Conservation (phyloP, 2,888 invertebrate species). For the Chymomyza fuscimana region DNA sequence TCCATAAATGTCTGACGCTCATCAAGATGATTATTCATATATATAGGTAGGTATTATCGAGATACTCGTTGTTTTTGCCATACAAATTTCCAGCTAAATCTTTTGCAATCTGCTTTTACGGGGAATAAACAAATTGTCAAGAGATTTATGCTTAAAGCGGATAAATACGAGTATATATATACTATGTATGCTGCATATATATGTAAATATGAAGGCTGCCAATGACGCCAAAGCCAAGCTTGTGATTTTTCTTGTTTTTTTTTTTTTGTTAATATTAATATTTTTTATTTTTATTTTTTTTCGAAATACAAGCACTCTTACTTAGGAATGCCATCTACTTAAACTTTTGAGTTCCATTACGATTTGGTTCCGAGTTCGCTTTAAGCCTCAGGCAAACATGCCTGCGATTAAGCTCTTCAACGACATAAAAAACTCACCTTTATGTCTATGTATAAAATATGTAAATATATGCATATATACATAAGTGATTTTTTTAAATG, state of each 20-base stretch:
- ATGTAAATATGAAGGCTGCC: conserved; percentile 1
- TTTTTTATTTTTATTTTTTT: not conserved
- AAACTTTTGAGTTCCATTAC: not conserved
- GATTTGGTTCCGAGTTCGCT: not conserved
- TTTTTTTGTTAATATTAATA: not conserved
- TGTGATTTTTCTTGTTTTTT: not conserved
- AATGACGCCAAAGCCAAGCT: not conserved
- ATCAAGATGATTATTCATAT: not conserved
- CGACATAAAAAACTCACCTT: too few species aligned
- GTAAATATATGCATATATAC: not conserved
- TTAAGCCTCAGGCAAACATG: not conserved
- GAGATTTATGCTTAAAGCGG: not conserved
- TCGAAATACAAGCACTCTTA: not conserved
- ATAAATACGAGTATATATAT: not conserved
- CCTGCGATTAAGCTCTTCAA: not conserved
- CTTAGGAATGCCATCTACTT: not conserved
- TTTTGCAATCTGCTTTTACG: not conserved
- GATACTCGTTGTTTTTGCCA: too few species aligned
- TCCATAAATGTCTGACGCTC: not conserved
- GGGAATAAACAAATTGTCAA: conserved; percentile 1
- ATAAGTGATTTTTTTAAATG: not conserved
- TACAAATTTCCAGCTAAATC: conserved; percentile 3
- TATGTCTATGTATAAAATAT: not conserved
- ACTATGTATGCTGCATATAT: not conserved
- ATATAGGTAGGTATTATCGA: too few species aligned